A percentile compares a stretch with the other conserved stretches of the same genome.
These are phyloP conservation scores for Thelaira solivaga DNA, from an alignment of 2,888 invertebrate species.

Conservation along the genomic window DNA sequence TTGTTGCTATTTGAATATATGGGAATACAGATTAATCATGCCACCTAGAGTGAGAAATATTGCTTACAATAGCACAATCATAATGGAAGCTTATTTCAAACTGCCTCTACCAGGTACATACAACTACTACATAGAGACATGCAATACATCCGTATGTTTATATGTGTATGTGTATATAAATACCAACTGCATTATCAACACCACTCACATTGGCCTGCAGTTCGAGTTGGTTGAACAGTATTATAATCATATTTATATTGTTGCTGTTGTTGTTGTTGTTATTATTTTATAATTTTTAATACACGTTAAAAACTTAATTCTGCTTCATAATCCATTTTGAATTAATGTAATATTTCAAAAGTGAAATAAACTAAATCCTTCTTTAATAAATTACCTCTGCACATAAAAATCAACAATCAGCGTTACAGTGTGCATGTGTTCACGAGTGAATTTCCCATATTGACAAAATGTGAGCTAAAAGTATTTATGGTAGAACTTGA, in stretches of 20 bases:
- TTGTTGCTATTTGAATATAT: slow-evolving; percentile 33
- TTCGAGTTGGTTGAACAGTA: slow-evolving; percentile 36
- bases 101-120: slow-evolving; percentile 10
- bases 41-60: slow-evolving; percentile 66
- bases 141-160: not conserved
- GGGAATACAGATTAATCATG: slow-evolving; percentile 63
- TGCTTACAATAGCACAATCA: slow-evolving; percentile 57
- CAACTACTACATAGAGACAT: not conserved
- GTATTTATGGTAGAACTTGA: not conserved
- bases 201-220: not conserved
- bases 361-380: slow-evolving; percentile 33
- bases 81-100: slow-evolving; percentile 31
- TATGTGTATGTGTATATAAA: not conserved
- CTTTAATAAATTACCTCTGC: slow-evolving; percentile 48
- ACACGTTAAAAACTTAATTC: slow-evolving; percentile 59
- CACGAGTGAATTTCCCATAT: not conserved
- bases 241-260: slow-evolving; percentile 23
- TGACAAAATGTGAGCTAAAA: not conserved
- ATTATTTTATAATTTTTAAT: slow-evolving; percentile 33
- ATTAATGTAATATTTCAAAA: slow-evolving; percentile 46
- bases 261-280: not conserved
- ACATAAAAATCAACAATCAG: slow-evolving; percentile 24
- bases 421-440: not conserved
- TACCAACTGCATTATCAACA: slow-evolving; percentile 19
- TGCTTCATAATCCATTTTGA: slow-evolving; percentile 52